These are phyloP conservation scores for Rutpela maculata DNA, from an alignment of 2,888 invertebrate genomes.

Conservation along the genomic window DNA sequence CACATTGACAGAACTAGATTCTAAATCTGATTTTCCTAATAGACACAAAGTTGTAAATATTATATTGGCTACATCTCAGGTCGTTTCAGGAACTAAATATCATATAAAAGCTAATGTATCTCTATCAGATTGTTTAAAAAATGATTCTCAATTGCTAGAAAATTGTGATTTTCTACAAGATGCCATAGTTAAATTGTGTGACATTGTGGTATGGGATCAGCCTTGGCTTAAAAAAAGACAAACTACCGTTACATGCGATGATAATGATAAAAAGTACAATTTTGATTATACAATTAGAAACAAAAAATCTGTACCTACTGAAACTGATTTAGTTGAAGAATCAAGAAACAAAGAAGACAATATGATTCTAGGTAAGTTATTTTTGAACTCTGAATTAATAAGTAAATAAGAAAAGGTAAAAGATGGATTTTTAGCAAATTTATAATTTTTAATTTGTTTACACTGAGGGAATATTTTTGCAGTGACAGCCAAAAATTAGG, in stretches of 20 bases:
- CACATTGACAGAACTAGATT: conserved; percentile 54
- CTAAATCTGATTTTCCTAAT: conserved; percentile 45
- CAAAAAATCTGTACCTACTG: neutral
- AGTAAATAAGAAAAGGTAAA: no score
- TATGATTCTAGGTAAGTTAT: neutral
- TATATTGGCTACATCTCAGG: conserved; percentile 57
- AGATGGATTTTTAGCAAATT: no score
- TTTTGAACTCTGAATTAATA: no score
- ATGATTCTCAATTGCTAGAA: conserved; percentile 45
- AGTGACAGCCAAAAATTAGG: no score
- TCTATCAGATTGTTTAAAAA: conserved; percentile 54
- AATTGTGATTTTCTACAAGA: conserved; percentile 50
- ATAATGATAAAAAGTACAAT: conserved; percentile 22
- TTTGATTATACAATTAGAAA: conserved; percentile 15
- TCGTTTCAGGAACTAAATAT: conserved; percentile 59
- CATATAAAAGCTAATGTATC: conserved; percentile 54
- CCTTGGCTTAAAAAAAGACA: conserved; percentile 74
- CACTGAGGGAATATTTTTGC: no score
- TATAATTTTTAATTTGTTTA: no score
- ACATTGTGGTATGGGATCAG: conserved; percentile 77
- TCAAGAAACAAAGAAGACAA: neutral
- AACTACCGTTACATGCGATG: conserved; percentile 51
- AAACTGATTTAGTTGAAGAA: neutral
- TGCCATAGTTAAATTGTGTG: conserved; percentile 70
- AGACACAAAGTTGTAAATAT: conserved; percentile 57